Evolutionary conservation across 2,113 vertebrate species (phyloP).

Genomic region (Ancistrus triradiatus): DNA sequence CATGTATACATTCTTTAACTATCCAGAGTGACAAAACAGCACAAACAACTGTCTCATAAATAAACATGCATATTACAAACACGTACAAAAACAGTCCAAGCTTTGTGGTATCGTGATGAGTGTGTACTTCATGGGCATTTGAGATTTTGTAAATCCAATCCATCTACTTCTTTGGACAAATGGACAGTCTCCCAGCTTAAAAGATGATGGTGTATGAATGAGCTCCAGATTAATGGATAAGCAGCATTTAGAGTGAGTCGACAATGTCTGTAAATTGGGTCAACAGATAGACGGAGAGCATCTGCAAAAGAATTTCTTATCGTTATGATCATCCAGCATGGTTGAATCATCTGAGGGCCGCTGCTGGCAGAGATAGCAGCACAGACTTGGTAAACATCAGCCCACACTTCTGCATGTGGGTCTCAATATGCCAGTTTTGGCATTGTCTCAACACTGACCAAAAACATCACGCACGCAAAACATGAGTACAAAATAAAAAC

Average conservation of each 20-base stretch:
- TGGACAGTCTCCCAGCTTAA: not conserved
- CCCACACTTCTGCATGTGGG: not conserved
- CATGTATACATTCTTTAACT: conserved; percentile 6
- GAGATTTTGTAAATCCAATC: not conserved
- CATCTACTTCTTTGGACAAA: conserved; percentile 3
- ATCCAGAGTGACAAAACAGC: not conserved
- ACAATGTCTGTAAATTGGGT: conserved; percentile 6
- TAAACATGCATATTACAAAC: not conserved
- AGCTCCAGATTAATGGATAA: conserved; percentile 20
- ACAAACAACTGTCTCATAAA: not conserved
- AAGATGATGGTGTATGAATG: not conserved
- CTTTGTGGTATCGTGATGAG: not conserved
- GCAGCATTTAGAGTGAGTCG: not conserved
- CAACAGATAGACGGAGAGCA: conserved; percentile 6
- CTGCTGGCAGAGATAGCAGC: conserved; percentile 23
- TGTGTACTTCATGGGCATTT: not conserved
- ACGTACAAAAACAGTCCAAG: not conserved
- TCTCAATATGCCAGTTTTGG: conserved; percentile 5
- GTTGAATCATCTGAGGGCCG: conserved; percentile 17
- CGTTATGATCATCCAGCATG: conserved; percentile 19
- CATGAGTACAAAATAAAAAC: not conserved
- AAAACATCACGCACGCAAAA: not conserved
- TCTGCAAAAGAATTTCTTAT: conserved; percentile 34
- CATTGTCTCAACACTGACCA: not conserved
- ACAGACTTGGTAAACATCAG: conserved; percentile 28